Percentiles rank a stretch among this genome's conserved stretches.
Conservation (phyloP, 1,140 invertebrate genomes). For the Babylonia areolata region DNA sequence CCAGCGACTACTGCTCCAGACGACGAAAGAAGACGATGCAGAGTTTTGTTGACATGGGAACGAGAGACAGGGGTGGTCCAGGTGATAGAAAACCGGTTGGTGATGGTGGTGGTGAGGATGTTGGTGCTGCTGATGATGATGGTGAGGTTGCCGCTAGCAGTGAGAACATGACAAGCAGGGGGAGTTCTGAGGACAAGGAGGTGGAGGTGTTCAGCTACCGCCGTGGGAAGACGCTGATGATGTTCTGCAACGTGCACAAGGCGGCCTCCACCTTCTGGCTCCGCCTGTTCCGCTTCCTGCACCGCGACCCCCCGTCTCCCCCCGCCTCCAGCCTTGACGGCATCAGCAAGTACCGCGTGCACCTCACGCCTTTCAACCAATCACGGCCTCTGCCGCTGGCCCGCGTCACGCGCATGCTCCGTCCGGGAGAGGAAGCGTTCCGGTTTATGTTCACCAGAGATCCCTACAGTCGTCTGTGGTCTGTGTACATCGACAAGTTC, state of each 20-base stretch:
- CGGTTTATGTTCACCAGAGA: conserved; percentile 45
- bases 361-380: conserved; percentile 29
- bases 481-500: conserved; percentile 48
- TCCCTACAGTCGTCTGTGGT: conserved; percentile 42
- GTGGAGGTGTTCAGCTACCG: conserved; percentile 24
- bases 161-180: no score
- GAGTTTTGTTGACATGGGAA: not conserved
- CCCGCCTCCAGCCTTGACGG: conserved; percentile 16
- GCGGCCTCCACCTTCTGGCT: conserved; percentile 46
- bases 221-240: not conserved
- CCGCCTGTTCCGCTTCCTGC: conserved; percentile 39
- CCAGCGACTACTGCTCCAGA: not conserved
- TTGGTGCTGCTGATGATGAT: not conserved
- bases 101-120: not conserved
- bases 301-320: conserved; percentile 22
- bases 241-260: conserved; percentile 43
- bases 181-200: not conserved
- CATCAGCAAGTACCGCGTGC: conserved; percentile 40
- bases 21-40: not conserved
- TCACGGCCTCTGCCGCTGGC: conserved; percentile 11
- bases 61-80: not conserved
- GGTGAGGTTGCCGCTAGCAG: not conserved
- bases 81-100: not conserved
- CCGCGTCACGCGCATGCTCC: conserved; percentile 30
- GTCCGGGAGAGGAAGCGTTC: conserved; percentile 25